Evolutionary conservation across 35 echinoderm and acorn worm species (phyloP).

Genomic region (Amphiura filiformis): DNA sequence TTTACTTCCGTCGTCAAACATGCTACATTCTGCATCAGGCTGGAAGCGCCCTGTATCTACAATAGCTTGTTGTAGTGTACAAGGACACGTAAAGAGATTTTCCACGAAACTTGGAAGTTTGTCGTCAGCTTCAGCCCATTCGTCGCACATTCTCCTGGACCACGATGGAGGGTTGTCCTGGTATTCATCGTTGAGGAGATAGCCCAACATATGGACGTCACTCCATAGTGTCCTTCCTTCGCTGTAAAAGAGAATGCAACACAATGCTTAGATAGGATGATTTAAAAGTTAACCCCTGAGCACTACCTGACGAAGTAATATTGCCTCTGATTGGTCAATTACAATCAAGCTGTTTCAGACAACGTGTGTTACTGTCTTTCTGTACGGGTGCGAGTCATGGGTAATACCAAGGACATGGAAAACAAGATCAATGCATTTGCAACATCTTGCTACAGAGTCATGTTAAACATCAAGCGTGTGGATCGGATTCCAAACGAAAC

Average conservation of each 20-base stretch:
- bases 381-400: no score
- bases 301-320: no score
- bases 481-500: no score
- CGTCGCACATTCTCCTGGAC: slow-evolving; percentile 30
- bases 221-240: slow-evolving; percentile 26
- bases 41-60: slow-evolving; percentile 47
- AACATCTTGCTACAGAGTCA: no score
- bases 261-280: no score
- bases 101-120: neutral
- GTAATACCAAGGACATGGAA: no score
- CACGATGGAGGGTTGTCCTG: slow-evolving; percentile 29
- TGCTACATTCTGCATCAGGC: slow-evolving; percentile 50
- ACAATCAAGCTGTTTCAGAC: no score
- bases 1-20: slow-evolving; percentile 33
- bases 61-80: slow-evolving; percentile 49
- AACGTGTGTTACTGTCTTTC: no score
- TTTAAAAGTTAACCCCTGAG: no score
- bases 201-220: slow-evolving; percentile 40
- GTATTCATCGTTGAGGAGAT: slow-evolving; percentile 39
- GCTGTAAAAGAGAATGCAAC: slow-evolving; percentile 18
- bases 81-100: slow-evolving; percentile 33
- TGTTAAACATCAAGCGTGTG: no score
- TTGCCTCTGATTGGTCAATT: no score
- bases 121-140: slow-evolving; percentile 18
- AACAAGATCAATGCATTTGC: no score